Evolutionary conservation across 2,888 invertebrate genomes (phyloP), one percentile per base, ranked within the genome.

Genomic region (Vannuccia rotundouncinata): DNA sequence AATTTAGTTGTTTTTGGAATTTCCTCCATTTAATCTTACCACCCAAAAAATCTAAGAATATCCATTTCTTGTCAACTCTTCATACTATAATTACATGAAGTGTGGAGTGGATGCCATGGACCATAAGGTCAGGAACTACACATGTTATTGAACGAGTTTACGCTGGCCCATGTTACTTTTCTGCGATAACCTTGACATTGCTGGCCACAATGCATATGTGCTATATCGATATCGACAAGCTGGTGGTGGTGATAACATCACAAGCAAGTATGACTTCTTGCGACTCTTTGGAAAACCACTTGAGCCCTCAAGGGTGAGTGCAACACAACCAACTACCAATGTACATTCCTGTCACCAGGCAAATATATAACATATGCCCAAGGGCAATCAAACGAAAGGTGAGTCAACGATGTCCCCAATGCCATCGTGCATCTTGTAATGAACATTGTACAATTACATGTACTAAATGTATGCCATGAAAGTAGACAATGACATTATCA

Each of bases 331-430:
- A 66, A 22, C 66, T 66, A 5, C 66, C 25, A 66, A 22, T 66
- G 22, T 17, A 66, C 66, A 66, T 66, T 66, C 66, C 66, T 66
- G 45, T 45, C 45, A 45, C 17, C 5, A 45, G 17, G 17, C 45
- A 45, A 45, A 17, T 45, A 17, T 45, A 17, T 45, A 5, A 45
- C 45, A 45, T 45, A 5, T 45, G 66, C 66, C 25, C 66, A 66
- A 66, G 66, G 66, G 5, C 66, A 66, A 66, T 66, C 66, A 66
- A 13, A 66, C 66, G 66, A 13, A 66, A 66, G 66, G 66, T 66
- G 22, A 66, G 25, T 5, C 66, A 66, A 22, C 66, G 66, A 66
- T 66, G 66, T 66, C 66, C 13, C 10, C 66, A 66, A 66, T 66
- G 66, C 66, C 66, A 66, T 22, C 66, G 66, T 66, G 66, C 66